Evolutionary conservation across 2,888 invertebrate species (phyloP), one percentile per base, ranked within the genome.

Genomic region (Chloroclystis v-ata): DNA sequence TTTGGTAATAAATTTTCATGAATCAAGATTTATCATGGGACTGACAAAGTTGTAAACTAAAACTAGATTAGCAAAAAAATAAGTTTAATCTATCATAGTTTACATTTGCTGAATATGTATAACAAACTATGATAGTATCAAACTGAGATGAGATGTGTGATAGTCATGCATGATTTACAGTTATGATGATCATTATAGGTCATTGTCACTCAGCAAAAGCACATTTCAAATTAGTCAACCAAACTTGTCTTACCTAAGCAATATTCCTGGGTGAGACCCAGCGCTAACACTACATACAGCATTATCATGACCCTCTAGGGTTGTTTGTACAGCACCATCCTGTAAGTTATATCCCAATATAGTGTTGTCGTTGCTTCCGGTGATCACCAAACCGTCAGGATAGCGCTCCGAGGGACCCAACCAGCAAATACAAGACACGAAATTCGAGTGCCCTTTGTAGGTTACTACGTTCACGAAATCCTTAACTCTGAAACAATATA

Each of bases 281-380:
- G 85, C 72, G 25, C 67, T 70, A 2, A 90, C 82, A 72, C 82
- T 82, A 54, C 90, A 90, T 73, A 95, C 93, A 37, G 92, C 91
- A 74, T 93, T 92, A 57, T 91, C 90, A 72, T 97, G 97, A 0
- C 95, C 95, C 61, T 92, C 91, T 4, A 97, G 82, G 25, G 90
- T 91, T 37, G 91, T 87, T 25, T 93, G 82, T 0, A 95, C 92
- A 37, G 90, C 82, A 11, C 90, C 89, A 52, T 93, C 92, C 14
- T 93, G 92, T 1, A 93, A 89, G 54, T 91, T 90, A 73, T 94
- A 98, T 5, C 95, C 91, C 60, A 94, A 89, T 63, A 98, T 95
- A 8, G 91, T 91, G 51, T 92, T 92, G 76, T 98, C 98, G 79
- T 97, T 95, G 66, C 97, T 95, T 11, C 97, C 97, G 3, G 97